phyloP scores from a whole-genome alignment of 2,113 vertebrate genomes.

The Onychostoma macrolepis region DNA sequence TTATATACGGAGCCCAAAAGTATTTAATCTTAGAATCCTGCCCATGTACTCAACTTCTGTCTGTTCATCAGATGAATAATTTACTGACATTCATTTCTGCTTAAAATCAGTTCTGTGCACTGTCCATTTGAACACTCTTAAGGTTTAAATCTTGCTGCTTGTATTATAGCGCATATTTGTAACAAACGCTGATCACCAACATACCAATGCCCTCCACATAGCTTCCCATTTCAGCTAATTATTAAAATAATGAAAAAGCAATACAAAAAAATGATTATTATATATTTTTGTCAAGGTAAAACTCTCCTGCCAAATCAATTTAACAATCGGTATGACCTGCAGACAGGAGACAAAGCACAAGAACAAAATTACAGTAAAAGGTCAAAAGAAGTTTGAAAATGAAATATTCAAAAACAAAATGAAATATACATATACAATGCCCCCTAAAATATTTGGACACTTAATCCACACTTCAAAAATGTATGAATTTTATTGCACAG shows the following conservation, averaged over 20 bases:
- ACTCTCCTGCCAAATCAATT: constrained; percentile 14
- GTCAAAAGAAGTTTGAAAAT: constrained; percentile 8
- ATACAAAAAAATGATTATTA: background rate
- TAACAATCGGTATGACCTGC: background rate
- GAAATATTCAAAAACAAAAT: background rate
- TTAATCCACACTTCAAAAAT: background rate
- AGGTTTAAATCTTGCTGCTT: background rate
- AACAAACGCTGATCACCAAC: background rate
- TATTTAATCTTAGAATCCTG: background rate
- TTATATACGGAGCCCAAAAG: background rate
- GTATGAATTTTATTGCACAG: background rate
- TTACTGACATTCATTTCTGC: background rate
- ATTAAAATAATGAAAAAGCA: background rate
- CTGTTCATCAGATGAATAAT: constrained; percentile 3
- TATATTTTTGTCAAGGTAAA: background rate
- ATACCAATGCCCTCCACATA: background rate
- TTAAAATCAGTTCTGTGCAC: constrained; percentile 24
- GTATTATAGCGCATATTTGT: background rate
- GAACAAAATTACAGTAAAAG: constrained; percentile 12
- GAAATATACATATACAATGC: background rate
- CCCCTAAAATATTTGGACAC: background rate
- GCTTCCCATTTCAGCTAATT: background rate
- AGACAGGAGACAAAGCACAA: background rate
- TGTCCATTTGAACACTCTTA: background rate
- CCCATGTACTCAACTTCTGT: background rate